Evolutionary conservation across 2,888 invertebrate genomes (phyloP).

Genomic region (Tiliacea citrago): DNA sequence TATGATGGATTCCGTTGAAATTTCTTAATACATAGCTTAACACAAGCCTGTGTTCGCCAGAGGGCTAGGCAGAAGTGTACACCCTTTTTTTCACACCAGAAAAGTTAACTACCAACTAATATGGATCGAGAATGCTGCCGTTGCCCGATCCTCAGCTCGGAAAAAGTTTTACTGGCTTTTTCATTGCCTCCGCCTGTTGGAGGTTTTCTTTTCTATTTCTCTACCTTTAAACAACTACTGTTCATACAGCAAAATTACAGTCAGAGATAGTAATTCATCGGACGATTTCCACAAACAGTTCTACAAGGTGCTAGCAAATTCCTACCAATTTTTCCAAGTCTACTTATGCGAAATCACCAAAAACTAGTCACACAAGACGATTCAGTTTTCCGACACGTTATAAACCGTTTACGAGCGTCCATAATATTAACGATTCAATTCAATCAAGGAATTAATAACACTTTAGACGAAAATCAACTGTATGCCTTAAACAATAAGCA

Average conservation of each 20-base stretch:
- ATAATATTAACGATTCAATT: slow-evolving; percentile 62
- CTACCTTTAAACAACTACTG: neutral
- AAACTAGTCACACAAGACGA: slow-evolving; percentile 31
- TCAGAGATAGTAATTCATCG: neutral
- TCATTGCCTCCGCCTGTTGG: neutral
- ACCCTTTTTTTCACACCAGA: too few relatives aligned
- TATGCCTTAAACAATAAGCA: slow-evolving; percentile 48
- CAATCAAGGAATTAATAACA: slow-evolving; percentile 71
- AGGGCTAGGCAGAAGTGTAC: too few relatives aligned
- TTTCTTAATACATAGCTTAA: too few relatives aligned
- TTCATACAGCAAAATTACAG: neutral
- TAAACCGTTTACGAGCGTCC: slow-evolving; percentile 53
- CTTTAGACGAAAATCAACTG: slow-evolving; percentile 47
- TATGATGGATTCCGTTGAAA: too few relatives aligned
- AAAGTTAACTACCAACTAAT: too few relatives aligned
- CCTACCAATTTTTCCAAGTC: neutral
- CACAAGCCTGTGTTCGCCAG: too few relatives aligned
- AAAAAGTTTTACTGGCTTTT: too few relatives aligned
- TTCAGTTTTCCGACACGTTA: slow-evolving; percentile 50
- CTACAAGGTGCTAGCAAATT: too few relatives aligned
- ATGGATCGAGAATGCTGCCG: neutral
- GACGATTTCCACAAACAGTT: neutral
- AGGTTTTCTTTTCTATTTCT: neutral
- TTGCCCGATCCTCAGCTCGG: neutral
- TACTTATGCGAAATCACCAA: slow-evolving; percentile 6